phyloP scores from a whole-genome alignment of 2,113 vertebrate genomes.

The Narcine bancroftii region DNA sequence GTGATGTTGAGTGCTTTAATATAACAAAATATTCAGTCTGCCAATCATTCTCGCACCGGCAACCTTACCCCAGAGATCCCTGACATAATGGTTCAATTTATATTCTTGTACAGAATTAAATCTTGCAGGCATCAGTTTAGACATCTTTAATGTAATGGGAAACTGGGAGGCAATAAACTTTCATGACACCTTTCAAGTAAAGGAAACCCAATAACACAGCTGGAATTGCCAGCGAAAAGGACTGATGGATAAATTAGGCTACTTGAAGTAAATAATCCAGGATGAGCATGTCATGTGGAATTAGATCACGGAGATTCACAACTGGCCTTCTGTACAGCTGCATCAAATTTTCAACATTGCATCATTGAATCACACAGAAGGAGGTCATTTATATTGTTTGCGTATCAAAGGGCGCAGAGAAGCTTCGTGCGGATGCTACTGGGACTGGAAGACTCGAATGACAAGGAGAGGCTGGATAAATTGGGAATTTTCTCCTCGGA shows the following conservation, averaged over 20 bases:
- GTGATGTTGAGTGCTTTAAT: background rate
- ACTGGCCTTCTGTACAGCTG: background rate
- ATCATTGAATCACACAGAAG: background rate
- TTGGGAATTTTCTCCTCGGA: too few relatives aligned
- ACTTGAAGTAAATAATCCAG: background rate
- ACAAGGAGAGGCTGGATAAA: too few relatives aligned
- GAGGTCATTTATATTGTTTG: background rate
- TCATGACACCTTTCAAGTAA: slow-evolving; percentile 37
- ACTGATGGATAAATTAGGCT: background rate
- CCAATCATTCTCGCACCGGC: slow-evolving; percentile 35
- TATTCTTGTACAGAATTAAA: slow-evolving; percentile 43
- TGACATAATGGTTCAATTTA: slow-evolving; percentile 44
- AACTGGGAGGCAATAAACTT: slow-evolving; percentile 41
- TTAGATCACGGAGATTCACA: background rate
- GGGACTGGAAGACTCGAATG: too few relatives aligned
- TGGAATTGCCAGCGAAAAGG: background rate
- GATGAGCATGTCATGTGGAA: background rate
- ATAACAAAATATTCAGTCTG: background rate
- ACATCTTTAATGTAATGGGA: slow-evolving; percentile 42
- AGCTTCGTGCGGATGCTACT: too few relatives aligned
- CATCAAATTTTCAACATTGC: background rate
- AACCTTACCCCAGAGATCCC: slow-evolving; percentile 39
- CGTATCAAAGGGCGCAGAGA: too few relatives aligned
- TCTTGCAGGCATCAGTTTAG: slow-evolving; percentile 41
- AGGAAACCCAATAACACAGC: background rate